Evolutionary conservation across 2,113 vertebrate genomes (phyloP), one percentile per base, ranked within the genome.

Genomic region (Rhineura floridana): DNA sequence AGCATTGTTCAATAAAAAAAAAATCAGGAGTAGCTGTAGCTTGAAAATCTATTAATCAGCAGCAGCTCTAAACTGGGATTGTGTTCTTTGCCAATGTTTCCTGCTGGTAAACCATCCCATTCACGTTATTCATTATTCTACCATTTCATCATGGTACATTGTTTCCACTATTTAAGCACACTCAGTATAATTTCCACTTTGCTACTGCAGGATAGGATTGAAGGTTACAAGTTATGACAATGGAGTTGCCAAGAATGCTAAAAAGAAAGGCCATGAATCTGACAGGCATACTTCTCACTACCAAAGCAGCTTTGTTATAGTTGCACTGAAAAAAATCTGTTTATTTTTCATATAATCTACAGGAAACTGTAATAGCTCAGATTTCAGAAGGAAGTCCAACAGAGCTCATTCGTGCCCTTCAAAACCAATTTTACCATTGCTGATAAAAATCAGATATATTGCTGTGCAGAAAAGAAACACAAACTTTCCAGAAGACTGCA

Each of bases 31-130:
- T 75, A 81, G 86, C 70, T 80, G 89, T 84, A 91, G 81, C 73
- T 90, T 93, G 86, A 94, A 90, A 94, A 92, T 87, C 69, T 87
- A n/a, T 76, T 90, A 79, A n/a, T n/a, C n/a, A 59, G 87, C 89
- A 91, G 73, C 90, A 92, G 65, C 87, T 86, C 78, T 86, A 86
- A 94, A 78, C 76, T 87, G 88, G 83, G 88, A 89, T 77, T 70
- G 62, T 72, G 67, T 65, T 90, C 62, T 85, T 77, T 91, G 88
- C 87, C 88, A 87, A 12, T 52, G 33, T 73, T 89, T 93, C 87
- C 89, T 92, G 55, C 36, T 42, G 83, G 76, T 59, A 90, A 86
- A 17, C 83, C 89, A 86, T 59, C 63, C 76, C 81, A 59, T 52
- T 91, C 84, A 83, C 5, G 42, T 76, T 78, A 87, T 90, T 94